Conservation (phyloP, 2,888 invertebrate species). For the Dynastes maya region DNA sequence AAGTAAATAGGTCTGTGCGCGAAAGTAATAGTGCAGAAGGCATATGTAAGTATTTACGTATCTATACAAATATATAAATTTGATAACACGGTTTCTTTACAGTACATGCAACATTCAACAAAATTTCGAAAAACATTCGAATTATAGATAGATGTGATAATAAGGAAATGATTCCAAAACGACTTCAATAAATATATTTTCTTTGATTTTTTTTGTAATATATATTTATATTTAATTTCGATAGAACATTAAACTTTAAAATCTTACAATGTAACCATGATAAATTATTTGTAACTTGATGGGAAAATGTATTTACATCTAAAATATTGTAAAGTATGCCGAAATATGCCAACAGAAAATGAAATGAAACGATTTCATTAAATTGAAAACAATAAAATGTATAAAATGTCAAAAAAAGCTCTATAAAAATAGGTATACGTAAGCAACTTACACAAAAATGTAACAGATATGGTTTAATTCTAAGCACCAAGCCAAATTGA, state of each 20-base stretch:
- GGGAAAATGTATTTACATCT: neutral
- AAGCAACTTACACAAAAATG: too few species aligned
- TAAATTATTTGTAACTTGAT: too few species aligned
- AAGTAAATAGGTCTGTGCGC: conserved; percentile 30
- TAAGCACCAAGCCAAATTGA: neutral
- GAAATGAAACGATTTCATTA: too few species aligned
- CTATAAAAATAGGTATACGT: too few species aligned
- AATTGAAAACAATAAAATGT: too few species aligned
- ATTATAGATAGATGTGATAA: neutral
- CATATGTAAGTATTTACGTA: neutral
- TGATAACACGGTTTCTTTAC: neutral
- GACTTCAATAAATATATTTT: conserved; percentile 16
- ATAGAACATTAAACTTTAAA: neutral
- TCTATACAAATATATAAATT: conserved; percentile 1
- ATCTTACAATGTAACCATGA: neutral
- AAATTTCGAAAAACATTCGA: conserved; percentile 3
- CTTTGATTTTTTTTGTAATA: too few species aligned
- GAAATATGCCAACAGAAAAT: too few species aligned
- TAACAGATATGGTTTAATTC: neutral
- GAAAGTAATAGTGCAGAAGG: conserved; percentile 41
- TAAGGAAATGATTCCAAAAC: neutral
- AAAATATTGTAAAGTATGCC: too few species aligned
- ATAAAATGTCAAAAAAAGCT: too few species aligned
- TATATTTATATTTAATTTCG: neutral
- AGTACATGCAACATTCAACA: conserved; percentile 20